Conservation (phyloP, 2,888 invertebrate genomes). For the Hypolimnas misippus region DNA sequence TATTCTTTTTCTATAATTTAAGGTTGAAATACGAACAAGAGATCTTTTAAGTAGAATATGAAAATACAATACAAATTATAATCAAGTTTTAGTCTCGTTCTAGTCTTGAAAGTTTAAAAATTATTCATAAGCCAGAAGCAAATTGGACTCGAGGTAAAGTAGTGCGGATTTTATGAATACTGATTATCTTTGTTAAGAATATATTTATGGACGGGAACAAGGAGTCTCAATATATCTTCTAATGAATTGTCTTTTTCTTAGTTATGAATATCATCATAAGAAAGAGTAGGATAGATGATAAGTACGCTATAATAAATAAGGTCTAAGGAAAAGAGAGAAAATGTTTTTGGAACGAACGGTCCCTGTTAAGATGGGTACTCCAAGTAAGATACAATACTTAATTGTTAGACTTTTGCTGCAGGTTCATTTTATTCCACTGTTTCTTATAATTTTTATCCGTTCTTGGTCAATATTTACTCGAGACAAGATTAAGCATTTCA, state of each 20-base stretch:
- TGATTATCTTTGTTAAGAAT: slow-evolving; percentile 2
- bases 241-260: background rate
- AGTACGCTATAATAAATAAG: no score
- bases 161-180: slow-evolving; percentile 1
- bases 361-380: no score
- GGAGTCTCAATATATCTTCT: background rate
- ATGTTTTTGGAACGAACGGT: no score
- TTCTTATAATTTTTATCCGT: no score
- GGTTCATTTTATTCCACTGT: no score
- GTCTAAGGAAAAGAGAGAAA: no score
- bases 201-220: background rate
- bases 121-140: background rate
- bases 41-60: background rate
- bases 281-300: no score
- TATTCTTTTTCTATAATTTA: background rate
- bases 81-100: background rate
- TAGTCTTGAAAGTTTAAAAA: background rate
- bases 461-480: no score
- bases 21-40: background rate
- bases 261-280: background rate
- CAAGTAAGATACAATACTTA: no score
- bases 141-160: slow-evolving; percentile 1
- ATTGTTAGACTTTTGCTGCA: no score
- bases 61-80: slow-evolving; percentile 5
- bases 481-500: no score